Conservation (phyloP, 2,797 vertebrate genomes). For the Phoebastria nigripes region DNA sequence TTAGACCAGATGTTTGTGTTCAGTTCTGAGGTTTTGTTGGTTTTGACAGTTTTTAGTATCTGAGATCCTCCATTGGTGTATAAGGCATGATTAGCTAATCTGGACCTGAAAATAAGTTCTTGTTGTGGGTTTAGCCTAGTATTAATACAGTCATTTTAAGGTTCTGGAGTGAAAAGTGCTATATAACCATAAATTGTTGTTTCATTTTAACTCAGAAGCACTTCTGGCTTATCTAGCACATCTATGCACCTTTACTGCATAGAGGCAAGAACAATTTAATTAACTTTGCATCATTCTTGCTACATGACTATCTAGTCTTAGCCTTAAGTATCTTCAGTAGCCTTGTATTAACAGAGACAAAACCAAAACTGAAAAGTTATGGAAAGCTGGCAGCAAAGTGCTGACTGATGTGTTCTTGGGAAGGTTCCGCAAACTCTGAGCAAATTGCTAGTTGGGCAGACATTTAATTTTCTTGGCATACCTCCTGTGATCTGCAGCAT, state of each 20-base stretch:
- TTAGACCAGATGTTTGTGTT: neutral
- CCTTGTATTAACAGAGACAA: neutral
- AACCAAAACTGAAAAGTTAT: neutral
- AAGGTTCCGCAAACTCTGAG: conserved; percentile 32
- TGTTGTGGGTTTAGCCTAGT: neutral
- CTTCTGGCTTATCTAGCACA: neutral
- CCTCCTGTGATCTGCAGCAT: conserved; percentile 6
- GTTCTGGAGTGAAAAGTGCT: neutral
- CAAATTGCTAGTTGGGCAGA: conserved; percentile 29
- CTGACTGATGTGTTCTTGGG: conserved; percentile 9
- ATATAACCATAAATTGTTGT: neutral
- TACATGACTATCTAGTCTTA: neutral
- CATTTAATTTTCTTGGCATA: conserved; percentile 51
- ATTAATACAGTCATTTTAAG: neutral
- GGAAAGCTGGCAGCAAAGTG: neutral
- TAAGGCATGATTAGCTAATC: neutral
- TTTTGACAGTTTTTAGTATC: neutral
- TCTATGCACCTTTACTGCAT: neutral
- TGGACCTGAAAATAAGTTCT: neutral
- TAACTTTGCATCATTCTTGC: neutral
- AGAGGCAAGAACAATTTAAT: neutral
- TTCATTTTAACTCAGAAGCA: neutral
- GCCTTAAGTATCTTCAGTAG: neutral
- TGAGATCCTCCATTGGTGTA: neutral
- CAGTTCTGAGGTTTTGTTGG: neutral